phyloP scores from a whole-genome alignment of 2,888 invertebrate genomes.

The Horisme vitalbata region DNA sequence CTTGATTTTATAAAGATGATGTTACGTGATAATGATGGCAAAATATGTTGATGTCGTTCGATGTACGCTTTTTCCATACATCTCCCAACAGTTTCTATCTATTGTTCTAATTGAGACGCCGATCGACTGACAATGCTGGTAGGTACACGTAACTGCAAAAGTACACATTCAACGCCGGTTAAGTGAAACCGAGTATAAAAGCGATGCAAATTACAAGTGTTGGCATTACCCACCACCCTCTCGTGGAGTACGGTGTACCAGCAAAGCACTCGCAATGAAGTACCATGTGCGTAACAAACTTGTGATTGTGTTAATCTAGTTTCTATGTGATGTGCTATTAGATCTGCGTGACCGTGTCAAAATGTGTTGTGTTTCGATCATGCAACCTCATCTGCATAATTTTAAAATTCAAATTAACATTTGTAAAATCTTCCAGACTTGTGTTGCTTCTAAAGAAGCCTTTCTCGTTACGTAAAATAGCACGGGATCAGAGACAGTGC shows the following conservation, averaged over 20 bases:
- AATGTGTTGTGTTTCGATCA: slow-evolving; percentile 40
- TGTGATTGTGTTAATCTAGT: slow-evolving; percentile 38
- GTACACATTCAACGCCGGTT: slow-evolving; percentile 58
- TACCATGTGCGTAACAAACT: slow-evolving; percentile 71
- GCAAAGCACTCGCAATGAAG: slow-evolving; percentile 61
- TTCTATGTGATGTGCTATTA: slow-evolving; percentile 32
- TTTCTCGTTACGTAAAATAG: slow-evolving; percentile 57
- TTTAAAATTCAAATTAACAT: neutral
- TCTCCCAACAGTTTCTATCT: slow-evolving; percentile 74
- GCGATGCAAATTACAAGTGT: slow-evolving; percentile 77
- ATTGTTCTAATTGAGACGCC: slow-evolving; percentile 72
- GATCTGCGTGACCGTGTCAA: slow-evolving; percentile 29
- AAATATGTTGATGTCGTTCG: slow-evolving; percentile 49
- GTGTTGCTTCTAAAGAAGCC: slow-evolving; percentile 47
- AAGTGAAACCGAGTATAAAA: slow-evolving; percentile 80
- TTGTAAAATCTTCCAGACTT: slow-evolving; percentile 48
- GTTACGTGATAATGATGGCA: slow-evolving; percentile 47
- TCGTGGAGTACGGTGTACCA: slow-evolving; percentile 60
- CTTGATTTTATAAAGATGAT: slow-evolving; percentile 17
- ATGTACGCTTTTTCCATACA: slow-evolving; percentile 53
- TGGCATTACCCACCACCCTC: slow-evolving; percentile 75
- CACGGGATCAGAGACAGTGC: slow-evolving; percentile 43
- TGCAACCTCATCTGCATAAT: slow-evolving; percentile 9
- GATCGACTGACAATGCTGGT: slow-evolving; percentile 66
- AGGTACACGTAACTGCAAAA: slow-evolving; percentile 64